Evolutionary conservation across 2,797 vertebrate species (phyloP).

Genomic region (Arremon aurantiirostris): DNA sequence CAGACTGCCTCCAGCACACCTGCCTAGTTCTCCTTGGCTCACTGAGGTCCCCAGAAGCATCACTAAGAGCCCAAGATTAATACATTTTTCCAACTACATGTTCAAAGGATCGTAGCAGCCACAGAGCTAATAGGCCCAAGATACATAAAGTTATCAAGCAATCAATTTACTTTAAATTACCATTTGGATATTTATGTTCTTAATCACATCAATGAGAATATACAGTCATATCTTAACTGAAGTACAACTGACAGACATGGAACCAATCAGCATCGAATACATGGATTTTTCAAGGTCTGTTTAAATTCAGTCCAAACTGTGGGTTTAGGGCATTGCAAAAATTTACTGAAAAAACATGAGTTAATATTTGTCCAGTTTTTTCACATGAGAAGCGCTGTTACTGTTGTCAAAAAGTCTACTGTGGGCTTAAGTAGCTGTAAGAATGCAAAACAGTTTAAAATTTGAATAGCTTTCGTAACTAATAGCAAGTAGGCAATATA

Average conservation of each 20-base stretch:
- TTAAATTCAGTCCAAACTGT: constrained; percentile 42
- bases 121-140: constrained; percentile 8
- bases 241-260: background rate
- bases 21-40: constrained; percentile 9
- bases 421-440: constrained; percentile 41
- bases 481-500: constrained; percentile 53
- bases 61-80: background rate
- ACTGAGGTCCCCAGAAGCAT: background rate
- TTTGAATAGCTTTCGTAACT: constrained; percentile 61
- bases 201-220: background rate
- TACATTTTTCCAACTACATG: background rate
- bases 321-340: constrained; percentile 61
- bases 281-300: constrained; percentile 16
- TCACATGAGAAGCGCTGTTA: constrained; percentile 24
- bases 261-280: background rate
- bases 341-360: constrained; percentile 58
- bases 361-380: constrained; percentile 62
- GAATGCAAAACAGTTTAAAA: constrained; percentile 57
- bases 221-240: background rate
- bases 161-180: constrained; percentile 44
- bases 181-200: constrained; percentile 37
- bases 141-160: constrained; percentile 20
- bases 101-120: background rate
- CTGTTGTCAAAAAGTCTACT: constrained; percentile 61
- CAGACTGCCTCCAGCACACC: background rate